phyloP scores from a whole-genome alignment of 2,113 vertebrate genomes.

The Chionodraco myersi region DNA sequence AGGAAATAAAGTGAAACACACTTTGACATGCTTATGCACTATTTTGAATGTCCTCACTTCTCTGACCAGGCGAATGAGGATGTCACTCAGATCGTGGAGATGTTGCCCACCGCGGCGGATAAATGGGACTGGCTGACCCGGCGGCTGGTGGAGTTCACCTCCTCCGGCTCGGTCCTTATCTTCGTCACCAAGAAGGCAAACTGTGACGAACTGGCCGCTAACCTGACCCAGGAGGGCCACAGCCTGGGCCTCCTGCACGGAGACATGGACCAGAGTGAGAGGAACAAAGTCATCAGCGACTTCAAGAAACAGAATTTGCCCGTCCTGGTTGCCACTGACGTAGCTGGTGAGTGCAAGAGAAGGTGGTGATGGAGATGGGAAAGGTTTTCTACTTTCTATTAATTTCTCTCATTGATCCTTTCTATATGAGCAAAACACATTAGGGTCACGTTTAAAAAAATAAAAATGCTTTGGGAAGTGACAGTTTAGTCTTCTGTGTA shows the following conservation, averaged over 20 bases:
- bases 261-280: conserved; percentile 99
- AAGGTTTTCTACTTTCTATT: not conserved
- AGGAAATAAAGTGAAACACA: not conserved
- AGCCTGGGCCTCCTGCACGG: conserved; percentile 95
- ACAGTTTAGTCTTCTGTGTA: not conserved
- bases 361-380: not conserved
- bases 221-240: conserved; percentile 94
- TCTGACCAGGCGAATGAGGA: conserved; percentile 93
- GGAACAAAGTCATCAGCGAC: conserved; percentile 98
- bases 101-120: conserved; percentile 88
- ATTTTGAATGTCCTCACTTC: not conserved
- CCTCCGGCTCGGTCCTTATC: conserved; percentile 93
- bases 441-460: not conserved
- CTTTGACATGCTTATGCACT: not conserved
- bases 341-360: conserved; percentile 88
- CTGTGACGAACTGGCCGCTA: conserved; percentile 93
- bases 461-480: not conserved
- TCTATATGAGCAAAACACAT: not conserved
- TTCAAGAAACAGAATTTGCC: conserved; percentile 97
- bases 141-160: conserved; percentile 95
- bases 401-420: not conserved
- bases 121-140: conserved; percentile 97
- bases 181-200: conserved; percentile 99
- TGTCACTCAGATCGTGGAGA: conserved; percentile 96
- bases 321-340: conserved; percentile 95